Base-by-base conservation (phyloP, 1,140 invertebrate genomes). In the Cydia pomonella region DNA sequence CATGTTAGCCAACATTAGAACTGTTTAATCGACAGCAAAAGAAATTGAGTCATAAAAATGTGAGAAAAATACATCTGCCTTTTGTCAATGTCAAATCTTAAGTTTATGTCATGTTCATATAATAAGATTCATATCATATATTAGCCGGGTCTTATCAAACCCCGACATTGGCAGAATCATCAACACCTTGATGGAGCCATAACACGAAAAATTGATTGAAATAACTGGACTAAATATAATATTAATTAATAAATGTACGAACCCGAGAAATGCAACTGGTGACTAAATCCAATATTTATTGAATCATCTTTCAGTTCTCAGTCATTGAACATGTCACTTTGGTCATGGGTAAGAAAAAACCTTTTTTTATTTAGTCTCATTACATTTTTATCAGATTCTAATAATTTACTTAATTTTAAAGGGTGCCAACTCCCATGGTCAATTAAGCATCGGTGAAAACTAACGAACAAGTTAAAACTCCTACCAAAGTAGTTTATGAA, bases 361-460 rank as follows among this genome's bases (percentile, higher is more conserved):
- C 27, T 66, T 59, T 16, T 13, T 27, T 59, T n/a, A 33, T 25
- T 25, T 66, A 23, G 5, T n/a, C 5, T 13, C 47, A 9, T 44
- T 59, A 27, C 16, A 44, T 44, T 13, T 44, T 44, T 44, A 44
- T 44, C 41, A 16, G 16, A 73, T 69, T 73, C 71, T 33, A 74
- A 72, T 74, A 44, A 25, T 75, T 66, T 64, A 71, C 9, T 69
- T 21, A 41, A 18, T 79, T 91, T 85, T 25, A 84, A 6, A 97
- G 97, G 97, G 97, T 83, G 96, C 97, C 74, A 98, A 98, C 91
- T 97, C 96, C 79, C 96, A 97, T 89, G 96, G 97, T 62, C 97
- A 97, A 90, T 93, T 97, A 38, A 96, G 96, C 74, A 93, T 96
- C 84, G 96, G 95, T 75, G 89, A 92, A n/a, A 75, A 91, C 93